Evolutionary conservation across 2,113 vertebrate species (phyloP), one percentile per base, ranked within the genome.

Genomic region (Pontoporia blainvillei): DNA sequence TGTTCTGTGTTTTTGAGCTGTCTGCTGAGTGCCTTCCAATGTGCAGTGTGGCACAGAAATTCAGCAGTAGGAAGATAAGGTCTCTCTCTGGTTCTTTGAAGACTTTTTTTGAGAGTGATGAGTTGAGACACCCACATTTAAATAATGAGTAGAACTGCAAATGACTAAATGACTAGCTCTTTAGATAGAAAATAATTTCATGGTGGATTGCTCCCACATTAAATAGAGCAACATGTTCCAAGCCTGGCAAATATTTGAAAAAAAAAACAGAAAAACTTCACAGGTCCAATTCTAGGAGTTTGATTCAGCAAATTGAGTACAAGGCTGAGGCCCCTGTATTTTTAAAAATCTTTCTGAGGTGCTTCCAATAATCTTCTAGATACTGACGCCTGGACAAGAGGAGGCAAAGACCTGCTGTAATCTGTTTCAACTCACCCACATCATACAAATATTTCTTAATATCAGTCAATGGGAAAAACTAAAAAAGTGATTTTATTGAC

Each of bases 141-240:
- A 59, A 59, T 66, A 90, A 64, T 71, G 52, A n/a, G 21, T 59
- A 92, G 73, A 54, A n/a, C 23, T 72, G 15, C 9, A 83, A 71
- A 78, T 84, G 52, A 79, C n/a, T 90, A n/a, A 90, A 90, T 46
- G n/a, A 11, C 44, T 64, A 79, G 57, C 21, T 57, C 8, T 89
- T 90, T 54, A 92, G 59, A 73, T 64, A 76, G 72, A 93, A 93
- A 97, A 92, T 71, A 86, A 95, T 82, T 84, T 86, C 78, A 86
- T 86, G 73, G 14, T 0, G 6, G 5, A 86, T 86, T 41, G 7
- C 52, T 86, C 5, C 18, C 72, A 76, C 3, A 57, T 86, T 86
- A 54, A 72, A 36, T 36, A 91, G 10, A 93, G n/a, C 21, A 91
- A 57, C 23, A 87, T 57, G 90, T 94, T 82, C n/a, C 7, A 91